These are phyloP conservation scores for Adelphocoris suturalis DNA, from an alignment of 2,888 invertebrate species.

Conservation along the genomic window DNA sequence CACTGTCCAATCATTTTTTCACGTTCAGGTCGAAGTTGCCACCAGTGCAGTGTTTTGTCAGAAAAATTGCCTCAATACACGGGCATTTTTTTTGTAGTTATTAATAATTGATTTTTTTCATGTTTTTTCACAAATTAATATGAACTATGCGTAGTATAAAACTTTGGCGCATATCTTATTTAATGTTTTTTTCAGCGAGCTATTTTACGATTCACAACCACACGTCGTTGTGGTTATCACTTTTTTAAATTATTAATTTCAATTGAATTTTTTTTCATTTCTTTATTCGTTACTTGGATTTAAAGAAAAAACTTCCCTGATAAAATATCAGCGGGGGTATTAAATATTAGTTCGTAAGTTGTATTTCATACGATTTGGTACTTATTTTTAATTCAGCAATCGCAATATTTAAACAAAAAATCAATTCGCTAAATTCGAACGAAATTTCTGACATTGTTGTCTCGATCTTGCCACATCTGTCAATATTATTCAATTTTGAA, in stretches of 20 bases:
- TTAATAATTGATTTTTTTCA: background rate
- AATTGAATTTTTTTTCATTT: constrained; percentile 61
- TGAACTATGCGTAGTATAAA: background rate
- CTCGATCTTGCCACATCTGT: background rate
- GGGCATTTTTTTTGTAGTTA: background rate
- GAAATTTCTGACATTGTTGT: background rate
- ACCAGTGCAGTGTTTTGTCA: background rate
- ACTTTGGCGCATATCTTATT: constrained; percentile 16
- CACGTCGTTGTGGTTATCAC: constrained; percentile 7
- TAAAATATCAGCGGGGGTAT: background rate
- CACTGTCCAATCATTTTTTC: background rate
- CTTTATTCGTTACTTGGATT: constrained; percentile 51
- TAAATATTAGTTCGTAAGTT: constrained; percentile 71
- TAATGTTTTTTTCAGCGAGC: background rate
- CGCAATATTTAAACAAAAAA: background rate
- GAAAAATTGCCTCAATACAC: background rate
- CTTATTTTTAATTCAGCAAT: constrained; percentile 72
- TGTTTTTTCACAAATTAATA: background rate
- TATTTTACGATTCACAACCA: background rate
- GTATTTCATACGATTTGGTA: constrained; percentile 73
- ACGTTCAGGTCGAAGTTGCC: background rate
- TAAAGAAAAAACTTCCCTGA: constrained; percentile 10
- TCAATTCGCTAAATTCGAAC: background rate
- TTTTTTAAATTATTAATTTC: constrained; percentile 72
- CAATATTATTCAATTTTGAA: background rate